These are phyloP conservation scores for Drosophila equinoxialis DNA, from an alignment of 1,140 invertebrate genomes.

Conservation along the genomic window DNA sequence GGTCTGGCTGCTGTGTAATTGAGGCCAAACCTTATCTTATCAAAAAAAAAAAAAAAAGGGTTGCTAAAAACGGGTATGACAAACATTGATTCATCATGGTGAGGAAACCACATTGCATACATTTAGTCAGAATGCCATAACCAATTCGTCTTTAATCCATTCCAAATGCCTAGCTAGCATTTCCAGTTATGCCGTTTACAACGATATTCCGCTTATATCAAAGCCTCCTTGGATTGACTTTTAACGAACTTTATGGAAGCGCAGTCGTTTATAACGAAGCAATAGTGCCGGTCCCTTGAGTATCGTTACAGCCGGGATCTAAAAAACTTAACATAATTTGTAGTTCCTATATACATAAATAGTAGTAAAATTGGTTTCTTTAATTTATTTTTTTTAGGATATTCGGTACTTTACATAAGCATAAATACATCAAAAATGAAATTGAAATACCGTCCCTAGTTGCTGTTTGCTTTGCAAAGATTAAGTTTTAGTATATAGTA, in stretches of 20 bases:
- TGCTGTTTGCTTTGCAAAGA: constrained; percentile 60
- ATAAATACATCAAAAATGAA: constrained; percentile 5
- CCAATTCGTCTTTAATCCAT: too few species aligned
- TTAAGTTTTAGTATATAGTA: constrained; percentile 34
- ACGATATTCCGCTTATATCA: too few species aligned
- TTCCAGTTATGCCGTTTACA: too few species aligned
- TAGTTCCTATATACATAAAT: too few species aligned
- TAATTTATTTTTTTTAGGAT: neutral
- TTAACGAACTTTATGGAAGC: too few species aligned
- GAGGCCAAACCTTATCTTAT: neutral
- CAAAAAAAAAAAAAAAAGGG: neutral
- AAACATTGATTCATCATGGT: neutral
- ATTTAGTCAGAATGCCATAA: too few species aligned
- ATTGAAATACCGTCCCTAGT: neutral
- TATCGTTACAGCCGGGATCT: too few species aligned
- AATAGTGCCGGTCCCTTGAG: too few species aligned
- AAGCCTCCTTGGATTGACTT: too few species aligned
- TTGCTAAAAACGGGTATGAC: neutral
- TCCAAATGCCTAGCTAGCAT: too few species aligned
- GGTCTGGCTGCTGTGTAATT: constrained; percentile 3
- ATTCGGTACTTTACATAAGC: neutral
- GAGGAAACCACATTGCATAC: neutral
- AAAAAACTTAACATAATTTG: too few species aligned
- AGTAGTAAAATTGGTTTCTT: neutral
- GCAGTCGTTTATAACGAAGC: too few species aligned